Conservation (phyloP, 2,113 vertebrate species). For the Ictalurus furcatus region DNA sequence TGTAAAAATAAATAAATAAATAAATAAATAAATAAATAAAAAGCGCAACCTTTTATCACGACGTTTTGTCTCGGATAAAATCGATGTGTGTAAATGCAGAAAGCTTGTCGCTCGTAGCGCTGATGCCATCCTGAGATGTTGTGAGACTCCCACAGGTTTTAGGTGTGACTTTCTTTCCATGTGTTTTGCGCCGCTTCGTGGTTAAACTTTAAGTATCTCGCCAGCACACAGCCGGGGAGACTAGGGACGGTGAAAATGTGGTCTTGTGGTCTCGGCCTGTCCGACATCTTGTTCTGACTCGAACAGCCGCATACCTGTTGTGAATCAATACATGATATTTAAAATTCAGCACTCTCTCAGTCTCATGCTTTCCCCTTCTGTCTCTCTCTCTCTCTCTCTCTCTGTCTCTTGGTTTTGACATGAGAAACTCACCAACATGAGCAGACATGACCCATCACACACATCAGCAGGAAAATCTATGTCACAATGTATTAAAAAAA, state of each 20-base stretch:
- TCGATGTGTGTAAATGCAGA: slow-evolving; percentile 77
- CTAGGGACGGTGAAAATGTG: slow-evolving; percentile 26
- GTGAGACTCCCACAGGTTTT: slow-evolving; percentile 62
- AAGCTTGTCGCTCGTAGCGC: slow-evolving; percentile 70
- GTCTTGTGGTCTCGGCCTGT: slow-evolving; percentile 32
- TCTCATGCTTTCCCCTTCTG: not conserved
- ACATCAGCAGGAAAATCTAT: slow-evolving; percentile 51
- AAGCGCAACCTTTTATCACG: slow-evolving; percentile 68
- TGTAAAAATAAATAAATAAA: slow-evolving; percentile 42
- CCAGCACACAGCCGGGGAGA: slow-evolving; percentile 7
- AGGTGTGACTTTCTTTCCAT: slow-evolving; percentile 65
- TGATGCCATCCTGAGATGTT: slow-evolving; percentile 61
- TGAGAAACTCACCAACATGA: slow-evolving; percentile 20
- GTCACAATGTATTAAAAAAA: slow-evolving; percentile 21
- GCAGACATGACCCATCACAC: slow-evolving; percentile 39
- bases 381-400: slow-evolving; percentile 5
- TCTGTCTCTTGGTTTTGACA: slow-evolving; percentile 29
- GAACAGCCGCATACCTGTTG: slow-evolving; percentile 21
- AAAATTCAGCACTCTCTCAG: slow-evolving; percentile 49
- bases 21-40: slow-evolving; percentile 45
- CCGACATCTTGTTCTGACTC: slow-evolving; percentile 41
- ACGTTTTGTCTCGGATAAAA: slow-evolving; percentile 70
- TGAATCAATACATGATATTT: slow-evolving; percentile 51
- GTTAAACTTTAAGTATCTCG: slow-evolving; percentile 49
- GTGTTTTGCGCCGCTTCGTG: slow-evolving; percentile 14